Conservation (phyloP, 2,888 invertebrate genomes). For the Scaptomyza polygonia region DNA sequence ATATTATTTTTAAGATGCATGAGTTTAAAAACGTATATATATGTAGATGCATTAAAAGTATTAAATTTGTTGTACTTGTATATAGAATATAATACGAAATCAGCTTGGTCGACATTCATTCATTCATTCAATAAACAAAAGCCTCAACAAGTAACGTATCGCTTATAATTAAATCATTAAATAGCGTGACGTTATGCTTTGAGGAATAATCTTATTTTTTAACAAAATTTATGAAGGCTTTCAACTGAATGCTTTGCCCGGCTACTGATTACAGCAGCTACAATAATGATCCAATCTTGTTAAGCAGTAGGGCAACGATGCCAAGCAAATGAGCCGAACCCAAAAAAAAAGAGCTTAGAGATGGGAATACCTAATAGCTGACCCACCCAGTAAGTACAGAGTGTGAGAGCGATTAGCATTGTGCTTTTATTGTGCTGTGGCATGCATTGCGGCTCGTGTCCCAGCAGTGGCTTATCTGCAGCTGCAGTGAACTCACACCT, state of each 20-base stretch:
- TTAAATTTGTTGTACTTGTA: too few species aligned
- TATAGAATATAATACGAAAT: background rate
- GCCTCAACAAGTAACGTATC: background rate
- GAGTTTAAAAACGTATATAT: too few species aligned
- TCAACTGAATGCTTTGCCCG: conserved; percentile 39
- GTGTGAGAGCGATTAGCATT: conserved; percentile 55
- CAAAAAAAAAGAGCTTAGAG: conserved; percentile 44
- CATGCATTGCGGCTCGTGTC: conserved; percentile 53
- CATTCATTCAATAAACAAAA: background rate
- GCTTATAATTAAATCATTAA: background rate
- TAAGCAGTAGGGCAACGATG: too few species aligned
- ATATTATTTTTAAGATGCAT: too few species aligned
- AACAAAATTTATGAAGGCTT: too few species aligned
- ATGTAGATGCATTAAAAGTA: too few species aligned
- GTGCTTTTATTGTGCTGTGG: conserved; percentile 41
- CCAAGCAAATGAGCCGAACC: too few species aligned
- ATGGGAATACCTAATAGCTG: background rate
- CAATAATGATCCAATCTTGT: conserved; percentile 69
- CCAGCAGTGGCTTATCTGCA: conserved; percentile 34
- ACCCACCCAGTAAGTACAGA: conserved; percentile 62
- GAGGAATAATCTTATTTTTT: too few species aligned
- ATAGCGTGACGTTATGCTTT: background rate
- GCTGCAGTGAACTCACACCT: background rate
- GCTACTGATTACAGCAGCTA: conserved; percentile 58
- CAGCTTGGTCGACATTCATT: background rate